A percentile compares a stretch with the other conserved stretches of the same genome.
Conservation (phyloP, 2,113 vertebrate species). For the Melanerpes formicivorus region DNA sequence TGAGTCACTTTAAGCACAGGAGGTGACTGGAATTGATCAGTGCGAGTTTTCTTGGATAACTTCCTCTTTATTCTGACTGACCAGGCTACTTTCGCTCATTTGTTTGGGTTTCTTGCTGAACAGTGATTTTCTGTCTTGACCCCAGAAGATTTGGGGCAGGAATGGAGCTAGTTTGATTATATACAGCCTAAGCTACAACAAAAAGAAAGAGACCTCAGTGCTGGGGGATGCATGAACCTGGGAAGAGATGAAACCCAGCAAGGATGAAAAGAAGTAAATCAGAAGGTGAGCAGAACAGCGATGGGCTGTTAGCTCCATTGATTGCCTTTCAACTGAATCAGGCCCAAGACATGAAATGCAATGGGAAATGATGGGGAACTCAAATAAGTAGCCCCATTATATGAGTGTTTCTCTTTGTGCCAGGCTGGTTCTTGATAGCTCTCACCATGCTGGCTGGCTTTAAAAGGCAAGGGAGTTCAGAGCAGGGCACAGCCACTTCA, state of each 20-base stretch:
- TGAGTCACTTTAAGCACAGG: slow-evolving; percentile 66
- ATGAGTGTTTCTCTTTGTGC: slow-evolving; percentile 14
- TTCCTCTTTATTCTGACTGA: slow-evolving; percentile 41
- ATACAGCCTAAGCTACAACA: slow-evolving; percentile 27
- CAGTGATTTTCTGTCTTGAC: slow-evolving; percentile 33
- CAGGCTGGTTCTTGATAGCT: background rate
- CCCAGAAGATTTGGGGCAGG: slow-evolving; percentile 33
- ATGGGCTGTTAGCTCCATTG: slow-evolving; percentile 51
- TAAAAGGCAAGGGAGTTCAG: background rate
- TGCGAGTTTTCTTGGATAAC: slow-evolving; percentile 48
- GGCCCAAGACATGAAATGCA: slow-evolving; percentile 30
- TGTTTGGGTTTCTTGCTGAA: slow-evolving; percentile 53
- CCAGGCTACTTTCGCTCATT: slow-evolving; percentile 48
- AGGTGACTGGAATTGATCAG: slow-evolving; percentile 67
- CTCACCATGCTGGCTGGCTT: background rate
- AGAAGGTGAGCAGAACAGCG: slow-evolving; percentile 69
- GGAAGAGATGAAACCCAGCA: slow-evolving; percentile 38
- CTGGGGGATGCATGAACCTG: slow-evolving; percentile 26
- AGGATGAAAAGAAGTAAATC: slow-evolving; percentile 68
- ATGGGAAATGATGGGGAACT: slow-evolving; percentile 52
- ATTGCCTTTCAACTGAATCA: slow-evolving; percentile 64
- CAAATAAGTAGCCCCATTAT: slow-evolving; percentile 53
- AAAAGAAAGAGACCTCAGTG: slow-evolving; percentile 51
- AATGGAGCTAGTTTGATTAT: slow-evolving; percentile 32
- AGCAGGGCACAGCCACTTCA: background rate